Percentiles rank a stretch among this genome's conserved stretches.
Conservation (phyloP, 2,888 invertebrate genomes). For the Drosophila neotestacea region DNA sequence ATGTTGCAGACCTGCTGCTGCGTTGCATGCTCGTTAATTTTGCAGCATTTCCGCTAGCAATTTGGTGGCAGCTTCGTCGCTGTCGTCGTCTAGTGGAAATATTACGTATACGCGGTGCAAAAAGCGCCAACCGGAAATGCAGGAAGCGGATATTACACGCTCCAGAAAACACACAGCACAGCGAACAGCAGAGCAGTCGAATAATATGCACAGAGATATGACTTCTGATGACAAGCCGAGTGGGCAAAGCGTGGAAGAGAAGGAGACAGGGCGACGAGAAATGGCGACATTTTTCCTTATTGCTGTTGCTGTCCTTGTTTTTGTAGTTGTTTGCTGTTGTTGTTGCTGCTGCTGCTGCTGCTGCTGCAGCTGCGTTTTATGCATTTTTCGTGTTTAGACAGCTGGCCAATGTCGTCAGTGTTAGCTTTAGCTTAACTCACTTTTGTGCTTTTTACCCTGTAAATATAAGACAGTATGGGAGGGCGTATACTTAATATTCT, state of each 20-base stretch:
- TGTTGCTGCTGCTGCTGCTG: constrained; percentile 20
- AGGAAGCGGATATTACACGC: constrained; percentile 82
- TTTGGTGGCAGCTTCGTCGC: constrained; percentile 65
- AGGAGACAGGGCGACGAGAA: constrained; percentile 1
- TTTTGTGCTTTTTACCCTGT: constrained; percentile 2
- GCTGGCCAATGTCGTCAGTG: constrained; percentile 49
- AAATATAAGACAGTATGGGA: not conserved
- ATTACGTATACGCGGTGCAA: constrained; percentile 61
- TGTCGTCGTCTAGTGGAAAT: constrained; percentile 54
- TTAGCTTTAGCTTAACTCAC: not conserved
- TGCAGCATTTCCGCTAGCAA: constrained; percentile 80
- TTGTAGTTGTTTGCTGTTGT: constrained; percentile 20
- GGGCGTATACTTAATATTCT: not conserved
- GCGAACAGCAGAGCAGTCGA: constrained; percentile 33
- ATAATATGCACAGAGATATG: constrained; percentile 79
- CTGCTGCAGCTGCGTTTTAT: constrained; percentile 56
- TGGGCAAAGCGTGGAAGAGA: not conserved
- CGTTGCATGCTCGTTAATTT: constrained; percentile 76
- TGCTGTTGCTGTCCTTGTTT: constrained; percentile 20
- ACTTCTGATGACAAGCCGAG: constrained; percentile 69
- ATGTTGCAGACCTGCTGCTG: constrained; percentile 29
- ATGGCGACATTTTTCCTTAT: constrained; percentile 46
- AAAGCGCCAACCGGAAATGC: constrained; percentile 78
- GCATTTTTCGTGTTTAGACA: constrained; percentile 74
- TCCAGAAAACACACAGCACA: constrained; percentile 71